Conservation (phyloP, 2,113 vertebrate species). For the Felis catus region DNA sequence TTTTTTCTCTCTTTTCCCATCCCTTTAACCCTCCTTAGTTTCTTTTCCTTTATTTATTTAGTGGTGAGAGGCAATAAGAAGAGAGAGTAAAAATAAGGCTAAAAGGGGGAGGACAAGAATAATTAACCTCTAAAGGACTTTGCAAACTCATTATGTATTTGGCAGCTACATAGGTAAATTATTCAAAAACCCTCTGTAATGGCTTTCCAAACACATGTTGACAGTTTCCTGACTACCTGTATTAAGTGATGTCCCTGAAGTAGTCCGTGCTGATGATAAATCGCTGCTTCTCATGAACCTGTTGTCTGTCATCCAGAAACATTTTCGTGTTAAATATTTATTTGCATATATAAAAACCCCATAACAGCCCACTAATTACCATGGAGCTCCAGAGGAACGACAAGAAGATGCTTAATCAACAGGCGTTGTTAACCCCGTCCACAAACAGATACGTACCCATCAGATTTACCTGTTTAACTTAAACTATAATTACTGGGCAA, state of each 20-base stretch:
- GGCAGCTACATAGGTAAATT: neutral
- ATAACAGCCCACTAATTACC: constrained; percentile 80
- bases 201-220: neutral
- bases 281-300: constrained; percentile 10
- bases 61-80: neutral
- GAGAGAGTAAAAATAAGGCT: neutral
- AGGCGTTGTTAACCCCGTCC: constrained; percentile 65
- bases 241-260: neutral
- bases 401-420: constrained; percentile 34
- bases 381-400: constrained; percentile 67
- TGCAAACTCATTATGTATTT: neutral
- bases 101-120: neutral
- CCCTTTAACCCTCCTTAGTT: neutral
- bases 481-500: constrained; percentile 64
- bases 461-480: constrained; percentile 76
- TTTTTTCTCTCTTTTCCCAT: neutral
- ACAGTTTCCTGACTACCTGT: neutral
- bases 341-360: constrained; percentile 81
- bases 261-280: neutral
- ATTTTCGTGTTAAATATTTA: constrained; percentile 63
- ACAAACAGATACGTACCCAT: constrained; percentile 72
- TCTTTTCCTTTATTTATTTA: neutral
- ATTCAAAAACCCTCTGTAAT: neutral
- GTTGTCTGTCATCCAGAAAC: constrained; percentile 67
- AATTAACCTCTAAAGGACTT: neutral